These are phyloP conservation scores for Campylomormyrus tamandua DNA, from an alignment of 2,113 vertebrate genomes.

Conservation along the genomic window DNA sequence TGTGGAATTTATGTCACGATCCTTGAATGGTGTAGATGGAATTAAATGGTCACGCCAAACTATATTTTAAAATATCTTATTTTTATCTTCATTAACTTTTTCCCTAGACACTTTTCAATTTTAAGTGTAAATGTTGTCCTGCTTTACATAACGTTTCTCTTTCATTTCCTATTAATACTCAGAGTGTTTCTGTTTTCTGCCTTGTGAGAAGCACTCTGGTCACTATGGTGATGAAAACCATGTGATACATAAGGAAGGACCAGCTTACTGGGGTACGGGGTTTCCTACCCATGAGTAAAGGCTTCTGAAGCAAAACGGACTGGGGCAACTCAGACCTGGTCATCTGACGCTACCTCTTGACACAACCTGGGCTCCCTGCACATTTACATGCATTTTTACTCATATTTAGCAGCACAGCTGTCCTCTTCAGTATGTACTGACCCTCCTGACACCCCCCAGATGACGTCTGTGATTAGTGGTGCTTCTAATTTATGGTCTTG, in stretches of 20 bases:
- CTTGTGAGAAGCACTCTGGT: neutral
- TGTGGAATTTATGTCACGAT: neutral
- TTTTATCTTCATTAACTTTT: neutral
- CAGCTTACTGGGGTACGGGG: neutral
- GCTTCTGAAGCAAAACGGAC: neutral
- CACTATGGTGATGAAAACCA: neutral
- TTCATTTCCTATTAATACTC: neutral
- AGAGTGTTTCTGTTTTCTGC: neutral
- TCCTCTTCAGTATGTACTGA: neutral
- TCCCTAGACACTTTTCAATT: neutral
- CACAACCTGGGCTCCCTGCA: neutral
- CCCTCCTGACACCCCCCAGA: neutral
- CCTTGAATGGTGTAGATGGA: neutral
- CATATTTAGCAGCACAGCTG: neutral
- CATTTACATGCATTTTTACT: neutral
- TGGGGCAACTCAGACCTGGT: neutral
- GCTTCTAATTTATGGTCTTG: neutral
- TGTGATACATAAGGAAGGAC: neutral
- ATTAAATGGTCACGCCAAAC: neutral
- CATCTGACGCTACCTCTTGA: neutral
- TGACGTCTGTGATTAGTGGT: neutral
- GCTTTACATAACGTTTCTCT: neutral
- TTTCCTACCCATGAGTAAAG: neutral
- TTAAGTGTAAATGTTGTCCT: neutral
- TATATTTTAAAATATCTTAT: neutral